Evolutionary conservation across 2,113 vertebrate species (phyloP).

Genomic region (Plecotus auritus): DNA sequence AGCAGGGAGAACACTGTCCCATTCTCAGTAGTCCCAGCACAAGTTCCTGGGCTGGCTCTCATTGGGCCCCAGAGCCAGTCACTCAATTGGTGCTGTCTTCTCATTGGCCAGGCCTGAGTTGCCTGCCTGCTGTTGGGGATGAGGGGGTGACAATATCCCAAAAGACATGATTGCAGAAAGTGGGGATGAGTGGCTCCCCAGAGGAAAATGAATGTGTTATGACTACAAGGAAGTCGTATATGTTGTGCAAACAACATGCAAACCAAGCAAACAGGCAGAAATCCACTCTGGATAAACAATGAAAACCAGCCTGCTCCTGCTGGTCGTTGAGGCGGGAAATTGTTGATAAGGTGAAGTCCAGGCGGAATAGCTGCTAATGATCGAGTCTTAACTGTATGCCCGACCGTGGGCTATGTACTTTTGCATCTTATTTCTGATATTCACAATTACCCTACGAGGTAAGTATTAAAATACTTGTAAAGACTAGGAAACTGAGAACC

Average conservation of each 20-base stretch:
- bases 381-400: neutral
- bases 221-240: neutral
- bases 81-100: neutral
- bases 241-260: neutral
- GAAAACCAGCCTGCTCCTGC: neutral
- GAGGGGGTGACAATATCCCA: neutral
- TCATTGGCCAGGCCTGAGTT: neutral
- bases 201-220: neutral
- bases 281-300: neutral
- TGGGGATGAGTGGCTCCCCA: neutral
- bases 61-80: neutral
- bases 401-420: neutral
- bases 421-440: neutral
- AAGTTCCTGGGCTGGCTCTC: neutral
- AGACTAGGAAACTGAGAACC: neutral
- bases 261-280: neutral
- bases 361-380: neutral
- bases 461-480: neutral
- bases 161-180: neutral
- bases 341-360: neutral
- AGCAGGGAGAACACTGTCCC: neutral
- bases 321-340: neutral
- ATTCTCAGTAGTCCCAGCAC: neutral
- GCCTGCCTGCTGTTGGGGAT: neutral
- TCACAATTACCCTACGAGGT: neutral